Evolutionary conservation across 2,888 invertebrate genomes (phyloP).

Genomic region (Andrena dorsata): DNA sequence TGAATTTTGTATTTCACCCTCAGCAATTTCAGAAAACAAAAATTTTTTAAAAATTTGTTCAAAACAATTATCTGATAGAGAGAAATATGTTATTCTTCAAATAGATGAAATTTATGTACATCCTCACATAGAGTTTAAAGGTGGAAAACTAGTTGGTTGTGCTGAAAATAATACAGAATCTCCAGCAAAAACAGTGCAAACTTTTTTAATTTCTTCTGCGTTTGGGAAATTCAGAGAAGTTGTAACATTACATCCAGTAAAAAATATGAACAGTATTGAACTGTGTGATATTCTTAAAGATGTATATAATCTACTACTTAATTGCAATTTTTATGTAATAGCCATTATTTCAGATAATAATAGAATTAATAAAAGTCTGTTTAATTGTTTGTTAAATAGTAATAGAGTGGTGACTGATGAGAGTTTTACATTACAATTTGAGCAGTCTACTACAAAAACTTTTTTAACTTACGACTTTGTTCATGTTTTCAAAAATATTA

Average conservation of each 20-base stretch:
- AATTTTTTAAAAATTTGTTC: background rate
- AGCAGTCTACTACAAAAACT: too few relatives aligned
- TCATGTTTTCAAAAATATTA: too few relatives aligned
- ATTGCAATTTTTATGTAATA: slow-evolving; percentile 7
- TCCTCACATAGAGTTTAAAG: slow-evolving; percentile 6
- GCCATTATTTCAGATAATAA: slow-evolving; percentile 7
- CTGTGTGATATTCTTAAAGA: background rate
- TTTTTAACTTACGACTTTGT: too few relatives aligned
- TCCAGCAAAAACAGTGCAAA: too few relatives aligned
- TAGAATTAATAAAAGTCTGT: background rate
- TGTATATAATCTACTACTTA: slow-evolving; percentile 2
- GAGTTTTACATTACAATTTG: too few relatives aligned
- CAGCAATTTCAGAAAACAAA: slow-evolving; percentile 6
- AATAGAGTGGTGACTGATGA: too few relatives aligned
- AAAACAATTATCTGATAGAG: slow-evolving; percentile 1
- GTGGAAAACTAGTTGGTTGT: too few relatives aligned
- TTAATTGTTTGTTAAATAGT: too few relatives aligned
- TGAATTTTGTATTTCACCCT: slow-evolving; percentile 8
- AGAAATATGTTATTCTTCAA: slow-evolving; percentile 10
- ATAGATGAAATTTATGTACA: slow-evolving; percentile 14
- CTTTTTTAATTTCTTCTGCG: too few relatives aligned
- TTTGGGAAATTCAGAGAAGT: too few relatives aligned
- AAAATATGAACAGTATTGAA: background rate
- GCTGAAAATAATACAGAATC: too few relatives aligned
- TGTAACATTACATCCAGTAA: background rate